Evolutionary conservation across 2,113 vertebrate genomes (phyloP).

Genomic region (Microtus pennsylvanicus): DNA sequence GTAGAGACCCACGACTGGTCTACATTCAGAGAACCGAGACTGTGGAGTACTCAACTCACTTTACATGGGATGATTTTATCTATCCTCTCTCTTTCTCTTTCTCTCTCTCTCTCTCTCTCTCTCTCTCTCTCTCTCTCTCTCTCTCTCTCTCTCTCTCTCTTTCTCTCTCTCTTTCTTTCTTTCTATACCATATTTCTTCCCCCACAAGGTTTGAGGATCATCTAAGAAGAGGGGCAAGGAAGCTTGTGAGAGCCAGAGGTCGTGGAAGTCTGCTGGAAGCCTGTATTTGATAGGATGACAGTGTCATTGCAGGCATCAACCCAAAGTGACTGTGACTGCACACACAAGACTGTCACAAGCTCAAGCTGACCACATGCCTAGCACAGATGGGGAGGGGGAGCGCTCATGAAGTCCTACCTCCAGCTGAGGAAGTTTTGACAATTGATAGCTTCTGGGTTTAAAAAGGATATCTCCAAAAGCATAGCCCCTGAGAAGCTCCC

Average conservation of each 20-base stretch:
- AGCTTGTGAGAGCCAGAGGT: neutral
- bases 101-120: too few relatives aligned
- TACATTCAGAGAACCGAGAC: neutral
- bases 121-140: too few relatives aligned
- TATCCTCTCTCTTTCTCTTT: too few relatives aligned
- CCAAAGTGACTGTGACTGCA: neutral
- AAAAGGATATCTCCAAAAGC: neutral
- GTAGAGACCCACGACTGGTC: neutral
- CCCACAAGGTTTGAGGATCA: neutral
- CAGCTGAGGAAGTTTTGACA: neutral
- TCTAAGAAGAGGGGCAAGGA: too few relatives aligned
- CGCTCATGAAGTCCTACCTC: neutral
- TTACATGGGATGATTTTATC: neutral
- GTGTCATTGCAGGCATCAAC: neutral
- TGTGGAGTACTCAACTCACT: neutral
- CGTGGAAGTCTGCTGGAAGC: neutral
- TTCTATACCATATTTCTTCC: too few relatives aligned
- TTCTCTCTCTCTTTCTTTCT: fast-evolving
- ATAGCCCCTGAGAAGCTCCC: neutral
- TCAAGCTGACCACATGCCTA: neutral
- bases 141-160: too few relatives aligned
- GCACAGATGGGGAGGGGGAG: neutral
- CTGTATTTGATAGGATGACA: neutral
- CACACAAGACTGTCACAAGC: neutral
- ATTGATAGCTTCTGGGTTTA: neutral